phyloP scores from a whole-genome alignment of 2,797 vertebrate genomes.

The Sebastiscus albofasciatus region DNA sequence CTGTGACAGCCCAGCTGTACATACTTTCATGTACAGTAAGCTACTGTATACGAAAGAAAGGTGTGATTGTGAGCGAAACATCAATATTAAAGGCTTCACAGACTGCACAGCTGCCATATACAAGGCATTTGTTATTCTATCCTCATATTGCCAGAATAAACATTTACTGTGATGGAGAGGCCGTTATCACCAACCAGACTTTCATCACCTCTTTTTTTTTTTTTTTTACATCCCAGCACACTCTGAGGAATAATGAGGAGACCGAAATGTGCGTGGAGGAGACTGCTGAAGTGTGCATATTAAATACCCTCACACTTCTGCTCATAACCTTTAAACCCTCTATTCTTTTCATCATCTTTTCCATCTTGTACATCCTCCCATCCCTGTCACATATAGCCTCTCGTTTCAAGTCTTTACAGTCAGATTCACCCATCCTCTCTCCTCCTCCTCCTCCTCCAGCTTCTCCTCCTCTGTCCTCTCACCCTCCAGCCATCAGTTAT shows the following conservation, averaged over 20 bases:
- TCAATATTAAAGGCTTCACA: neutral
- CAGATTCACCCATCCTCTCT: slow-evolving; percentile 14
- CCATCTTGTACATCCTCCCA: neutral
- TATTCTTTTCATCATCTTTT: slow-evolving; percentile 22
- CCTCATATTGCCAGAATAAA: slow-evolving; percentile 31
- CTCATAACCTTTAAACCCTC: neutral
- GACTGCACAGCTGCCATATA: slow-evolving; percentile 3
- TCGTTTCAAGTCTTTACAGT: slow-evolving; percentile 8
- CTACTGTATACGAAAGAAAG: neutral
- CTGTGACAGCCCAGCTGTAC: neutral
- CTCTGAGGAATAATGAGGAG: slow-evolving; percentile 17
- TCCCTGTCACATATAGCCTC: neutral
- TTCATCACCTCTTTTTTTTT: slow-evolving; percentile 21
- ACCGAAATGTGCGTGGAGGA: neutral
- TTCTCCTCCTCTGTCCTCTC: slow-evolving; percentile 36
- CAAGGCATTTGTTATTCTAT: slow-evolving; percentile 17
- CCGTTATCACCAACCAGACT: slow-evolving; percentile 20
- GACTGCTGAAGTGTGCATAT: slow-evolving; percentile 1
- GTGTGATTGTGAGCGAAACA: slow-evolving; percentile 1
- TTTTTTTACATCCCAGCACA: slow-evolving; percentile 14
- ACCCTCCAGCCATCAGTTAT: slow-evolving; percentile 56
- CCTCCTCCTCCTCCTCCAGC: neutral
- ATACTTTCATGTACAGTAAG: neutral
- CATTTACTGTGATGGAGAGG: slow-evolving; percentile 39
- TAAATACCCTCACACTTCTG: neutral